phyloP scores from a whole-genome alignment of 2,113 vertebrate genomes.

The Vidua macroura region DNA sequence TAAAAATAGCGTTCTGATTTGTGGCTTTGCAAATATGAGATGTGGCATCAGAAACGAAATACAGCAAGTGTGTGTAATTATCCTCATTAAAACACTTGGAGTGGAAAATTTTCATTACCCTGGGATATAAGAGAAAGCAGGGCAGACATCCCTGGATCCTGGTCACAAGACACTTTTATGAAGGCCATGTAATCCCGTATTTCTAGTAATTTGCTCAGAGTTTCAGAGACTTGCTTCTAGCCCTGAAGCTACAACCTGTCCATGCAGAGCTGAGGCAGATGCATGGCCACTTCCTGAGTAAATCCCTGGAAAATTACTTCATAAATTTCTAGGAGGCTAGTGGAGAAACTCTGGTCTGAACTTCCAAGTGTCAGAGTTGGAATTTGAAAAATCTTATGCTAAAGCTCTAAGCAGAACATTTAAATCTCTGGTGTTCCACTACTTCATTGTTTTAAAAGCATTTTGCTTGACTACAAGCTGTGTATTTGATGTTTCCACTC shows the following conservation, averaged over 20 bases:
- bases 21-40: not conserved
- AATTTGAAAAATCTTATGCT: not conserved
- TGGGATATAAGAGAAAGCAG: not conserved
- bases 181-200: not conserved
- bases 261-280: not conserved
- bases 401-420: not conserved
- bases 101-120: not conserved
- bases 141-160: not conserved
- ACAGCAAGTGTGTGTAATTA: not conserved
- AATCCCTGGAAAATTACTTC: not conserved
- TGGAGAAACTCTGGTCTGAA: not conserved
- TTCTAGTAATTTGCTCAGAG: not conserved
- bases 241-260: not conserved
- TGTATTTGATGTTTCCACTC: not conserved
- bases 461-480: not conserved
- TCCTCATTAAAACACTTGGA: slow-evolving; percentile 11
- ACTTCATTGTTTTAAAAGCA: not conserved
- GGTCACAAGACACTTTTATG: not conserved
- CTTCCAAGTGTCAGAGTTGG: not conserved
- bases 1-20: slow-evolving; percentile 34
- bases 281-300: not conserved
- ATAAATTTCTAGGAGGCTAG: not conserved
- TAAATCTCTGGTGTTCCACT: not conserved
- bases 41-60: not conserved
- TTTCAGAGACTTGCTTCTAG: not conserved